These are phyloP conservation scores for Limanda limanda DNA, from an alignment of 2,113 vertebrate species.

Conservation along the genomic window DNA sequence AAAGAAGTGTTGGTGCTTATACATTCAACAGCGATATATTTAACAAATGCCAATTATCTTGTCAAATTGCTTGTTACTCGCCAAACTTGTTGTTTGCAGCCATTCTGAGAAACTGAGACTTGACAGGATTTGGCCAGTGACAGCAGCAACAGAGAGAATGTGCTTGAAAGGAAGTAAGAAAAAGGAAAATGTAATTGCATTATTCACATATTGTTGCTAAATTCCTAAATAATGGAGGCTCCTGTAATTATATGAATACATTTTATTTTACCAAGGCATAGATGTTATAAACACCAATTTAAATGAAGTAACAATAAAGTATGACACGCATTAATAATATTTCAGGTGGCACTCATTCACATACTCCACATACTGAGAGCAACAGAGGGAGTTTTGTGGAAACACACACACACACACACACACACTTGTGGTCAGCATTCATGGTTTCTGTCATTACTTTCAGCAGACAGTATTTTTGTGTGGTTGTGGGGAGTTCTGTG, in stretches of 20 bases:
- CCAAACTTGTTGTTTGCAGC: no score
- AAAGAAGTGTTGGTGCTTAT: no score
- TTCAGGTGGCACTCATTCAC: background rate
- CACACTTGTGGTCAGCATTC: background rate
- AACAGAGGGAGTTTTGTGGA: background rate
- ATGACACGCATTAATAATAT: background rate
- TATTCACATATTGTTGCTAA: background rate
- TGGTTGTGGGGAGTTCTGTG: constrained; percentile 1
- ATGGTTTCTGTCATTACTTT: background rate
- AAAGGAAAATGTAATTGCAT: no score
- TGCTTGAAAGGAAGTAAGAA: no score
- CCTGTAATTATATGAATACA: background rate
- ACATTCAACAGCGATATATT: no score
- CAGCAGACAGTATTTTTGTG: background rate
- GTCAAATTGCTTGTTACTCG: no score
- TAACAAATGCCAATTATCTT: no score
- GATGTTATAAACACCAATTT: background rate
- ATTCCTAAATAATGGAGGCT: no score
- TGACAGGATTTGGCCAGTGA: no score
- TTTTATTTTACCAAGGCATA: background rate
- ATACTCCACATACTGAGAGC: background rate
- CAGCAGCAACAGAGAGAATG: no score
- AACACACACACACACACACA: background rate
- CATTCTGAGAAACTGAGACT: no score
- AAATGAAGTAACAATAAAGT: no score